phyloP scores from a whole-genome alignment of 2,797 vertebrate species.

The Tokudaia tokunoshimensis region DNA sequence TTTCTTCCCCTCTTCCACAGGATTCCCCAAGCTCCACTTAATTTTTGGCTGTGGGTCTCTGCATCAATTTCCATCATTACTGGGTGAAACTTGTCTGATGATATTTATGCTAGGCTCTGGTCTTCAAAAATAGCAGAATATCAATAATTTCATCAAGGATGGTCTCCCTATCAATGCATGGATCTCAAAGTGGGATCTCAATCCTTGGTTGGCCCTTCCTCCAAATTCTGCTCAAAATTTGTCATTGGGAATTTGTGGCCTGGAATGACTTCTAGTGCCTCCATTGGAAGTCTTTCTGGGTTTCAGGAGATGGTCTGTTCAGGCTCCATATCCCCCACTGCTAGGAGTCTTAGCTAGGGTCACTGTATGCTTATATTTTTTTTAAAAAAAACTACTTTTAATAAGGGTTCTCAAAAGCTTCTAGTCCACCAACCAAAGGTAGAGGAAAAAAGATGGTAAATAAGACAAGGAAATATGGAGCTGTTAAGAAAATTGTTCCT shows the following conservation, averaged over 20 bases:
- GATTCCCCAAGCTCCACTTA: not conserved
- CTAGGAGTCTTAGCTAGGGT: not conserved
- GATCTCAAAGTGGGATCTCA: not conserved
- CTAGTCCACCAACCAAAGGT: not conserved
- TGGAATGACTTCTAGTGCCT: not conserved
- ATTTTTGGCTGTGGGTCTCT: not conserved
- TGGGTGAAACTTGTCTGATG: not conserved
- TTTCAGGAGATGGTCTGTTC: not conserved
- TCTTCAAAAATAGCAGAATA: not conserved
- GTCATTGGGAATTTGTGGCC: not conserved
- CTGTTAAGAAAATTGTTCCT: not conserved
- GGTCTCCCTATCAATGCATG: not conserved
- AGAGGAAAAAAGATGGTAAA: not conserved
- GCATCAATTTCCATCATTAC: not conserved
- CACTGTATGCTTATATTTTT: not conserved
- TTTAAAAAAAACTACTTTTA: not conserved
- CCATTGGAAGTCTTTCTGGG: not conserved
- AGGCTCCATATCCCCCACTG: not conserved
- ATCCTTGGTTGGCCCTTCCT: not conserved
- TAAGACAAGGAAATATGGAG: not conserved
- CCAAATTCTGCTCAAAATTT: not conserved
- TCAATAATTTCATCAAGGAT: not conserved
- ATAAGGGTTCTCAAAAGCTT: not conserved
- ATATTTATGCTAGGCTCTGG: not conserved
- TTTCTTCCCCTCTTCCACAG: not conserved